Evolutionary conservation across 2,113 vertebrate species (phyloP), one percentile per base, ranked within the genome.

Genomic region (Ornithorhynchus anatinus): DNA sequence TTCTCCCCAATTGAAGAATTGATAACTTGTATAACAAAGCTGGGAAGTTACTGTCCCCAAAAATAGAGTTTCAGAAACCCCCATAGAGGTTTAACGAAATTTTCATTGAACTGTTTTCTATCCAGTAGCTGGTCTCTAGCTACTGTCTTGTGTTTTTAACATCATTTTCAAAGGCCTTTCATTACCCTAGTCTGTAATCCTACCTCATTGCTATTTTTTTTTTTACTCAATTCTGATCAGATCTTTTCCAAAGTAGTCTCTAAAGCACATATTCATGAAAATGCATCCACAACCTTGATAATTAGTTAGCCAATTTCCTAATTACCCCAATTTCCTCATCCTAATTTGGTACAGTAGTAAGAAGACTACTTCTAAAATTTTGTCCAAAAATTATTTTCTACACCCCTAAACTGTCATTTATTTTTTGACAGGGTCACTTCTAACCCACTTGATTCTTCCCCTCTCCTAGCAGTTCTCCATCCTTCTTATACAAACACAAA

Each of bases 401-500:
- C 45, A 72, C 81, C 68, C 63, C 38, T 19, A 47, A 48, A 40
- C 68, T 67, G 51, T 15, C 59, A 38, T 54, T 61, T 35, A 38
- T 62, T 61, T 40, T 37, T 43, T 8, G 20, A 82, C 40, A 29
- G 38, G 19, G 23, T 51, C 25, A 57, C 15, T 63, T 51, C 44
- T 40, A 73, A 54, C 11, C 66, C 57, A 47, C 68, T 20, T 73
- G 59, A 22, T 23, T 79, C 77, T 33, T 32, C 50, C 44, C 39
- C 42, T 53, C 50, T 71, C 59, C 1, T 54, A 51, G 23, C 44
- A 67, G 45, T 72, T 69, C 71, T 27, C 36, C 32, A 65, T 65
- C 62, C 66, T 45, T 69, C 39, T 60, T 48, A 64, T 27, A 69
- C 52, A 83, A 86, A 75, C 84, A 68, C 78, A 81, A 50, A 68